Evolutionary conservation across 2,888 invertebrate genomes (phyloP), one percentile per base, ranked within the genome.

Genomic region (Eumerus sabulonum): DNA sequence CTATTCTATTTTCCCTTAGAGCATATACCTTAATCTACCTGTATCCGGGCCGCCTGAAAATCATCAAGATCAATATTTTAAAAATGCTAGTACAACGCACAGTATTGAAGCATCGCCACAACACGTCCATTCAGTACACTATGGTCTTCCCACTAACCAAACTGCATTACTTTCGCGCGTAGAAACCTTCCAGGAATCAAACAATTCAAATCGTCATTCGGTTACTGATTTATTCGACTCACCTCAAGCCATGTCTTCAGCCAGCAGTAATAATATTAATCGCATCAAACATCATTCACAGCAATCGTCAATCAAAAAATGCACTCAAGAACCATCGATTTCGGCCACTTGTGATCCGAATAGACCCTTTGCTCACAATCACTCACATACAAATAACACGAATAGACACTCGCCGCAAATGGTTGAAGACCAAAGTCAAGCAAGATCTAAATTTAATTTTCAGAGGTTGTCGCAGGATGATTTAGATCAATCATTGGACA

Each of bases 391-490:
- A 66, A 71, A 66, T 48, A 76, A 82, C 67, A 79, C 71, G 13
- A 84, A 83, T 68, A 84, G 83, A 38, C 84, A 85, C 14, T 85
- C 84, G 59, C 86, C 88, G 7, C 83, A 86, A 7, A 51, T 67
- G 12, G 14, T 51, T 19, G 85, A 85, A 36, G 84, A 84, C 76
- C 87, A 87, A 67, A 86, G 86, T 82, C 85, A 86, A 82, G 83
- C 86, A 70, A 86, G 86, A 84, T 83, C 84, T 62, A 86, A 88
- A 84, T 82, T 83, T 14, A 85, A 87, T 86, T 87, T 88, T 85
- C 87, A 87, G 86, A 88, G 87, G 83, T 70, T 87, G 3, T 86
- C 88, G 27, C 86, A 87, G 5, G 86, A 88, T 54, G 87, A 86
- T 40, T 87, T 86, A 66, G 87, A 87, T 76, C 85, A 85, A 40